A percentile compares a stretch with the other conserved stretches of the same genome.
These are phyloP conservation scores for Podiceps cristatus DNA, from an alignment of 2,113 vertebrate genomes.

Conservation along the genomic window DNA sequence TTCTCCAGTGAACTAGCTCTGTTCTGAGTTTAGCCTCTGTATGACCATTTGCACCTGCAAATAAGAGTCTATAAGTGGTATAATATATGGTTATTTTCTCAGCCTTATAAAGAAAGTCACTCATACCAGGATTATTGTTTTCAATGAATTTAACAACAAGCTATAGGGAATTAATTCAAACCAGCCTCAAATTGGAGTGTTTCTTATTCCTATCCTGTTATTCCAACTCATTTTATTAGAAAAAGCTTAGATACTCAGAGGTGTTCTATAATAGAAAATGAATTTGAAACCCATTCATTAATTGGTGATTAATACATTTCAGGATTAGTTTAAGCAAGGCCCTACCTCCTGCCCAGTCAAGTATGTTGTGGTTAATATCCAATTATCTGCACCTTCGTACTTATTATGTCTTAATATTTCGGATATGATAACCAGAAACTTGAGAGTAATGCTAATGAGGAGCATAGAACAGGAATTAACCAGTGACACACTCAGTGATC, in stretches of 20 bases:
- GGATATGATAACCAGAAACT: conserved; percentile 89
- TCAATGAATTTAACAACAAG: conserved; percentile 55
- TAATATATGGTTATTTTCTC: conserved; percentile 1
- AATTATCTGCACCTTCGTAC: conserved; percentile 93
- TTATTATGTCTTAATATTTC: conserved; percentile 94
- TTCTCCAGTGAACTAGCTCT: conserved; percentile 10
- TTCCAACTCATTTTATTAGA: conserved; percentile 84
- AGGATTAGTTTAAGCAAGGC: conserved; percentile 92
- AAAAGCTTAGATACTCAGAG: conserved; percentile 80
- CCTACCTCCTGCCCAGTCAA: conserved; percentile 94
- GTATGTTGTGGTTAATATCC: conserved; percentile 97
- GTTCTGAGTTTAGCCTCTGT: conserved; percentile 17
- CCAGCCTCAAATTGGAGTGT: conserved; percentile 37
- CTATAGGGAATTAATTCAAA: conserved; percentile 60
- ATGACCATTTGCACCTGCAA: conserved; percentile 1
- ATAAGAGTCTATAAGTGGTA: neutral
- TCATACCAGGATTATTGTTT: conserved; percentile 36
- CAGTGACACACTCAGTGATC: conserved; percentile 79
- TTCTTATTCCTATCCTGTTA: conserved; percentile 76
- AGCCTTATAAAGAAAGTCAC: neutral
- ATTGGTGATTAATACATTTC: conserved; percentile 96
- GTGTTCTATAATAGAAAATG: conserved; percentile 88
- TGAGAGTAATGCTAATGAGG: conserved; percentile 89
- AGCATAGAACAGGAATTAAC: conserved; percentile 82
- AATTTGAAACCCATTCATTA: conserved; percentile 89